Conservation (phyloP, 2,113 vertebrate species). For the Accipiter cooperii region DNA sequence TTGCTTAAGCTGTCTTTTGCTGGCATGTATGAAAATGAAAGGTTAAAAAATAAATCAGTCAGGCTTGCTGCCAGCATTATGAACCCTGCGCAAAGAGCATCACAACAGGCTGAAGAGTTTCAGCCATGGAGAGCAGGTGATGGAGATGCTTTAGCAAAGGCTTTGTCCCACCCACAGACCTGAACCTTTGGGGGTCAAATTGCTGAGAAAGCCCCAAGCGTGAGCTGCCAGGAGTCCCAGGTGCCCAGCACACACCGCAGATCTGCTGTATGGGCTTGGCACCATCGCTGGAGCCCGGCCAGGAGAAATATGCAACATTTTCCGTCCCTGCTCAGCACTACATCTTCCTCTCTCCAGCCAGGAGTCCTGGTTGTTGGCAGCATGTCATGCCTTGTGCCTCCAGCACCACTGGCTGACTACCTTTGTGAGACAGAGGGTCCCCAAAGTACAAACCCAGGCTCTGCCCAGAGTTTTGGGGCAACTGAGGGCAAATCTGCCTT, state of each 20-base stretch:
- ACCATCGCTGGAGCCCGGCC: accelerated
- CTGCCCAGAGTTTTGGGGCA: neutral
- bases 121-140: neutral
- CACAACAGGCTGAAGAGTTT: neutral
- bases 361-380: neutral
- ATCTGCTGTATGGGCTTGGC: neutral
- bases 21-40: neutral
- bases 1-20: neutral
- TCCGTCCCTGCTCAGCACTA: neutral
- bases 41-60: neutral
- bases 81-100: neutral
- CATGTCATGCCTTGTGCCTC: neutral
- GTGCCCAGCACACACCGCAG: neutral
- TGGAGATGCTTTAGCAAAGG: neutral
- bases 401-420: neutral
- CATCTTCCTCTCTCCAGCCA: neutral
- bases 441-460: neutral
- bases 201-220: neutral
- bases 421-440: neutral
- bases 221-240: neutral
- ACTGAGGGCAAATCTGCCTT: neutral
- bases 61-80: neutral
- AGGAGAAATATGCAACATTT: neutral
- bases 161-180: neutral
- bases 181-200: neutral